Evolutionary conservation across 2,113 vertebrate genomes (phyloP).

Genomic region (Gallinago undulata): DNA sequence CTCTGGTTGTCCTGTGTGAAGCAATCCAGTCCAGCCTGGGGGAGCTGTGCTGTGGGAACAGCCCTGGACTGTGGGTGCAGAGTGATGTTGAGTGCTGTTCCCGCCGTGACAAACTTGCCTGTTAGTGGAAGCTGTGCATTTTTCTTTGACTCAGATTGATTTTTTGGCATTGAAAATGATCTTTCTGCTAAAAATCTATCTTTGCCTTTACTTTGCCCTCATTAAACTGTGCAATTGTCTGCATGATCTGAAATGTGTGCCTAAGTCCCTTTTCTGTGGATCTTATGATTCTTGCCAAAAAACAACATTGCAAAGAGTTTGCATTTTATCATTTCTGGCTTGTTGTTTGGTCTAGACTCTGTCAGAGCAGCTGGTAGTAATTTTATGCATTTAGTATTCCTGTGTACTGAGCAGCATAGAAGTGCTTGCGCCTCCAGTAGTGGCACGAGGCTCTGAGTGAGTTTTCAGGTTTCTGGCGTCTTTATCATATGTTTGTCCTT

Average conservation of each 20-base stretch:
- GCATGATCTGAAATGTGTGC: not conserved
- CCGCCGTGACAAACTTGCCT: not conserved
- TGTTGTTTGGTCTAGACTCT: not conserved
- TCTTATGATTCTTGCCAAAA: not conserved
- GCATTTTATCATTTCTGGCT: not conserved
- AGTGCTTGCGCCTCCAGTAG: not conserved
- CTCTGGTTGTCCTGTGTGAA: not conserved
- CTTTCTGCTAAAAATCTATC: not conserved
- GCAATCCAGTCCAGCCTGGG: not conserved
- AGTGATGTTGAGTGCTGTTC: not conserved
- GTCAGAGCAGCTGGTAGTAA: not conserved
- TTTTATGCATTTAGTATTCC: not conserved
- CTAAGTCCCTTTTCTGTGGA: not conserved
- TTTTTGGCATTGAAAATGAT: not conserved
- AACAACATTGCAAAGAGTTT: not conserved
- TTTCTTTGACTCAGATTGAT: not conserved
- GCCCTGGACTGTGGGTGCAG: rapidly evolving
- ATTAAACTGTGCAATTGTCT: not conserved
- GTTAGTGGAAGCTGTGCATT: not conserved
- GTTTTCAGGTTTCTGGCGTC: not conserved
- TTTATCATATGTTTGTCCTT: not conserved
- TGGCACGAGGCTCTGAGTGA: not conserved
- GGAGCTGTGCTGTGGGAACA: not conserved
- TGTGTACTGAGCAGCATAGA: not conserved
- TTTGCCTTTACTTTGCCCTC: not conserved